A percentile compares a stretch with the other conserved stretches of the same genome.
Conservation (phyloP, 2,888 invertebrate genomes). For the Nemurella pictetii region DNA sequence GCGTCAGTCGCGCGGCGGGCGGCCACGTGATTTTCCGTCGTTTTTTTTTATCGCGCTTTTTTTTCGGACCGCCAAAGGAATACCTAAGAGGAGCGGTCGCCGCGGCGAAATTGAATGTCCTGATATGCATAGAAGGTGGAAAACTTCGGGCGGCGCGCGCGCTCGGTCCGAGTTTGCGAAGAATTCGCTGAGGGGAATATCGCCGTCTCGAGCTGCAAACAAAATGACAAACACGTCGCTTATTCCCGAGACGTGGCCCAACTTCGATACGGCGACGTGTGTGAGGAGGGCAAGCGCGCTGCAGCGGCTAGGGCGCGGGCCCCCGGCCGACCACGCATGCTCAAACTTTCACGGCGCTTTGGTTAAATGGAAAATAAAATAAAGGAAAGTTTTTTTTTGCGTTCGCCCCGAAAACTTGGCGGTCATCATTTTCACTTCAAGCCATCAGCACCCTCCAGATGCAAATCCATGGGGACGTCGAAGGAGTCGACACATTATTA, state of each 20-base stretch:
- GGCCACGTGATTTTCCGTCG: neutral
- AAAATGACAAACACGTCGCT: conserved; percentile 36
- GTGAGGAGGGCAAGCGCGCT: neutral
- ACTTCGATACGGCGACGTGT: conserved; percentile 26
- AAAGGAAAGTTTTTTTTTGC: conserved; percentile 4
- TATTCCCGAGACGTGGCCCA: conserved; percentile 35
- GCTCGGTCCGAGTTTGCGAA: neutral
- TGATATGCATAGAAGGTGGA: neutral
- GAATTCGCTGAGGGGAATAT: conserved; percentile 15
- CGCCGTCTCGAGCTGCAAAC: conserved; percentile 13
- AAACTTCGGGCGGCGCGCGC: neutral
- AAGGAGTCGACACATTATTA: neutral
- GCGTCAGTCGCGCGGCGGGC: neutral
- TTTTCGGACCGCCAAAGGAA: neutral
- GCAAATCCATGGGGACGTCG: conserved; percentile 6
- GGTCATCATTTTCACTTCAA: conserved; percentile 31
- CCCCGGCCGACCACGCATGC: neutral
- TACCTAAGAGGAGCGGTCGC: neutral
- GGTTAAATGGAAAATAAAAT: conserved; percentile 30
- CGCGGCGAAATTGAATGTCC: neutral
- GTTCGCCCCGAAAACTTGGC: neutral
- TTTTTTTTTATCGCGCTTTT: neutral
- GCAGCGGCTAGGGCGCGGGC: too few relatives aligned
- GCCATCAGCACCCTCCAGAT: conserved; percentile 21
- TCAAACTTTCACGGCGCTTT: conserved; percentile 22